Evolutionary conservation across 2,113 vertebrate genomes (phyloP).

Genomic region (Catharus minimus): DNA sequence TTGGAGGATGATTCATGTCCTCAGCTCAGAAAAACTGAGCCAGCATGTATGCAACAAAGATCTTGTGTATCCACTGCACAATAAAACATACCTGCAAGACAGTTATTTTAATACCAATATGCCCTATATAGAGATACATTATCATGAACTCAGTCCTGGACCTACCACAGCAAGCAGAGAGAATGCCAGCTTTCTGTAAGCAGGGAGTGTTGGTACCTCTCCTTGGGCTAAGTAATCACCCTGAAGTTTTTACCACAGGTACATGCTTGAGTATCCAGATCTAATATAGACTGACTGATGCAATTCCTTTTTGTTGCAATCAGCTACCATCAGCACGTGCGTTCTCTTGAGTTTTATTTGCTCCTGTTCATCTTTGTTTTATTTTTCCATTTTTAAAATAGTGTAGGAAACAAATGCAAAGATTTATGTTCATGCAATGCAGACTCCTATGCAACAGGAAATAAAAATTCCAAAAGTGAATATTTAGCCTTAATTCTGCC

Average conservation of each 20-base stretch:
- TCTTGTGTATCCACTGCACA: background rate
- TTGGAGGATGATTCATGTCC: background rate
- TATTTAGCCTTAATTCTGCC: constrained; percentile 8
- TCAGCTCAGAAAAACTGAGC: constrained; percentile 44
- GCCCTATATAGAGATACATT: background rate
- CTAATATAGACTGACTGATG: background rate
- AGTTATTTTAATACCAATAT: constrained; percentile 24
- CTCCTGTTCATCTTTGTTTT: background rate
- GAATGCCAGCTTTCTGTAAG: background rate
- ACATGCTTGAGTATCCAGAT: background rate
- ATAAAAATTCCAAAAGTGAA: background rate
- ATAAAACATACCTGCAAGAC: constrained; percentile 8
- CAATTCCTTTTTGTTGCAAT: background rate
- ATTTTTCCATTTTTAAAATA: background rate
- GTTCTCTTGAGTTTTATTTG: background rate
- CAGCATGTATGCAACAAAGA: constrained; percentile 1
- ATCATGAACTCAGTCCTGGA: background rate
- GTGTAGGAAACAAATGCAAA: background rate
- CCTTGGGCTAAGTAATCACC: background rate
- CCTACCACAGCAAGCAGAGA: background rate
- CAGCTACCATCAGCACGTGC: background rate
- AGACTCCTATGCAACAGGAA: background rate
- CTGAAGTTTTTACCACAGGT: background rate
- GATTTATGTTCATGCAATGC: background rate
- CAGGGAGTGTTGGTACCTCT: background rate